Evolutionary conservation across 2,797 vertebrate species (phyloP).

Genomic region (Sibirionetta formosa): DNA sequence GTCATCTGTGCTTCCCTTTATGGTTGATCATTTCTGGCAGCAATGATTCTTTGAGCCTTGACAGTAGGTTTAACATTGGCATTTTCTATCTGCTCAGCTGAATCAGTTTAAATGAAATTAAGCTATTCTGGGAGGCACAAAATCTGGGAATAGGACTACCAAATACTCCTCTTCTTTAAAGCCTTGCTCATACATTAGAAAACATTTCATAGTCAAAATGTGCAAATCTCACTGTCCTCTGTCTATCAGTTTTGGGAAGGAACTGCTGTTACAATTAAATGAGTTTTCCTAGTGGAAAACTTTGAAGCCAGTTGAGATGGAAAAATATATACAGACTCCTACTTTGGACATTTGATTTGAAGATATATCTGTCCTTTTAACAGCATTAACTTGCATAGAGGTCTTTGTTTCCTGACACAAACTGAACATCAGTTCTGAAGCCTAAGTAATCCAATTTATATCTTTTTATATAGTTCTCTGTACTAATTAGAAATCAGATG

Average conservation of each 20-base stretch:
- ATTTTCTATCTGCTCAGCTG: background rate
- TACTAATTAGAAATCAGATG: background rate
- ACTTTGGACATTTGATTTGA: background rate
- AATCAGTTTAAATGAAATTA: background rate
- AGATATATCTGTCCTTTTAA: background rate
- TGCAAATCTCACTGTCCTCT: background rate
- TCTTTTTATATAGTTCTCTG: background rate
- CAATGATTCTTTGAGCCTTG: background rate
- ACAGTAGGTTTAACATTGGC: background rate
- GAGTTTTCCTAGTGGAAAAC: background rate
- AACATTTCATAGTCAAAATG: background rate
- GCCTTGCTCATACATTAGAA: background rate
- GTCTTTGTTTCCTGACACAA: background rate
- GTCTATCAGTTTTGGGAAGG: background rate
- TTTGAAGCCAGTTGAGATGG: background rate
- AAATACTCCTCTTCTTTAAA: background rate
- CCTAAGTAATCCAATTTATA: background rate
- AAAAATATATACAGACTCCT: background rate
- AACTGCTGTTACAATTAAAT: background rate
- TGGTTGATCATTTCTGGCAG: background rate
- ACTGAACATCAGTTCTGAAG: background rate
- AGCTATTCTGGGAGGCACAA: background rate
- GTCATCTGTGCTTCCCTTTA: conserved; percentile 4
- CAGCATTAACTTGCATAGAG: background rate
- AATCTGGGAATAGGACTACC: background rate